Evolutionary conservation across 2,113 vertebrate species (phyloP).

Genomic region (Cromileptes altivelis): DNA sequence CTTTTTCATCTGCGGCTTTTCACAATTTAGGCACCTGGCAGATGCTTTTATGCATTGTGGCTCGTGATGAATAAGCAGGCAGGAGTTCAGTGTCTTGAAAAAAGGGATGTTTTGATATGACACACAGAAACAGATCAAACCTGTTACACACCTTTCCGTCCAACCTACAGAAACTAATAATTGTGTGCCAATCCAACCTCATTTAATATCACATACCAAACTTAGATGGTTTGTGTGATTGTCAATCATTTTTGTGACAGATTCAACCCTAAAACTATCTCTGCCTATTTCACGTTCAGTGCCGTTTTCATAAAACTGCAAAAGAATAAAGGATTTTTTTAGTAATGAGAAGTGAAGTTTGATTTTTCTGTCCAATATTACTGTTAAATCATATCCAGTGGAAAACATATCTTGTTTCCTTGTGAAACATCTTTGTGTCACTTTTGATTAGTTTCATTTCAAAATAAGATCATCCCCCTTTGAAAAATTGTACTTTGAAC

Average conservation of each 20-base stretch:
- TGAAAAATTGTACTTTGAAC: neutral
- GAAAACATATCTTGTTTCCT: neutral
- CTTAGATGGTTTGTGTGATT: neutral
- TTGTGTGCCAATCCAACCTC: neutral
- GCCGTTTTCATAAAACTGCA: neutral
- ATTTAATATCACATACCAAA: neutral
- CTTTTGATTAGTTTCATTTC: slow-evolving; percentile 3
- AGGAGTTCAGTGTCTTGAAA: slow-evolving; percentile 17
- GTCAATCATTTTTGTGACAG: neutral
- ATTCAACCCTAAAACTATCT: neutral
- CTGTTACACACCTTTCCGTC: neutral
- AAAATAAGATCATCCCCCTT: neutral
- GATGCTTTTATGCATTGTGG: slow-evolving; percentile 2
- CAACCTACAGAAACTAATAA: neutral
- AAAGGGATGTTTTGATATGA: neutral
- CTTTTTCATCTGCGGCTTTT: slow-evolving; percentile 31
- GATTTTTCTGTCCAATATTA: too few relatives aligned
- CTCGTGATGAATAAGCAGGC: neutral
- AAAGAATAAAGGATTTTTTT: neutral
- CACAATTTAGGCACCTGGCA: neutral
- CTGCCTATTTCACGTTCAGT: neutral
- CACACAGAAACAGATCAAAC: neutral
- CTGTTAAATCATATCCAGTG: neutral
- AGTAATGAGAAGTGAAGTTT: neutral
- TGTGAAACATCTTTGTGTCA: neutral